Base-by-base conservation (phyloP, 1,140 invertebrate species). In the Orchestia grillus region DNA sequence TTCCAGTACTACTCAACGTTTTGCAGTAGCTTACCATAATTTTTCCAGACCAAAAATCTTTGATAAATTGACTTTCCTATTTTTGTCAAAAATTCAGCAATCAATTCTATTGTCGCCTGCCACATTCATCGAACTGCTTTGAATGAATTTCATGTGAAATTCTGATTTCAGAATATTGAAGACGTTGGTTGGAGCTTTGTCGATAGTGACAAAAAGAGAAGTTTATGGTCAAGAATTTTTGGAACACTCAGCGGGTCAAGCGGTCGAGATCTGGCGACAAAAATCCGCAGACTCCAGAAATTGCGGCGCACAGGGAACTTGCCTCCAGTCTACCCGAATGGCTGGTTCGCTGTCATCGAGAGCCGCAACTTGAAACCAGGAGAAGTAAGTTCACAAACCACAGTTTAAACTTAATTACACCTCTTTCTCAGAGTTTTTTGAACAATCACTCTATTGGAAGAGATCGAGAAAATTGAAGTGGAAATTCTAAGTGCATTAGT, bases 261-360 rank as follows among this genome's bases (percentile, higher is more conserved):
- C 95, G 88, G 53, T 6, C 77, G 45, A 57, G 87, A 95, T 23
- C 97, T 97, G 96, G 97, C 97, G 95, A 97, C 97, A 53, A 97
- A 97, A 57, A 97, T 97, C 0, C 97, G 97, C 43, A 97, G 97
- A 62, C 97, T 98, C 0, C 97, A 97, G 96, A 97, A 97, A 36
- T 97, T 97, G 23, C 97, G 98, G 6, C 98, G 98, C 96, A 97
- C 98, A 42, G 98, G 98, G 0, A 98, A 98, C 95, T 97, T 98
- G 19, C 98, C 98, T 0, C 99, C 99, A 0, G 98, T 98, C 0
- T 99, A 98, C 97, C 99, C 99, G 0, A 99, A 99, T 97, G 99
- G 99, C 28, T 99, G 99, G 99, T 99, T 98, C 97, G 98, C 98
- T 0, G 97, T 99, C 0, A 97, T 98, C 0, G 98, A 99, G 97